phyloP scores from a whole-genome alignment of 1,140 invertebrate genomes.

The Diabrotica undecimpunctata region DNA sequence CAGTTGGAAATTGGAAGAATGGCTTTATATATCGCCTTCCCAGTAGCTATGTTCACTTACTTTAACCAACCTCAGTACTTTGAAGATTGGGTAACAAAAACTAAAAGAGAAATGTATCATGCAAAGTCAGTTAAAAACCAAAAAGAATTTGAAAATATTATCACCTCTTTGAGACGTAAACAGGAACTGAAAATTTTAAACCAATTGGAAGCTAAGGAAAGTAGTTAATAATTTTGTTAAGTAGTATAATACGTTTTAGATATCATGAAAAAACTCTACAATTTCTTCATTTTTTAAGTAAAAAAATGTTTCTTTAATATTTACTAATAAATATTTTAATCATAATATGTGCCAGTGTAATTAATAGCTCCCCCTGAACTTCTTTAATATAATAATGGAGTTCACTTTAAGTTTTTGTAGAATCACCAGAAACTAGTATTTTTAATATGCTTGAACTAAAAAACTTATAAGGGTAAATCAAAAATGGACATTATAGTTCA shows the following conservation, averaged over 20 bases:
- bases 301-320: no score
- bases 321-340: no score
- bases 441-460: no score
- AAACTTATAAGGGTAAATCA: no score
- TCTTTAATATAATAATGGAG: no score
- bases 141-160: constrained; percentile 42
- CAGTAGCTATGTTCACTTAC: constrained; percentile 75
- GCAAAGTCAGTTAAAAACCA: constrained; percentile 58
- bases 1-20: constrained; percentile 76
- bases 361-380: no score
- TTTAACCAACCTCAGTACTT: constrained; percentile 83
- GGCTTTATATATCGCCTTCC: constrained; percentile 80
- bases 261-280: background rate
- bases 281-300: no score
- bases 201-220: background rate
- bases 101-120: constrained; percentile 64
- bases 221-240: background rate
- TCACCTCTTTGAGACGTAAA: background rate
- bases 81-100: constrained; percentile 72
- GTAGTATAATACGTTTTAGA: background rate
- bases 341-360: no score
- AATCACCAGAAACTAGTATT: no score
- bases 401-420: no score
- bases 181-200: background rate
- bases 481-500: no score